Evolutionary conservation across 2,113 vertebrate genomes (phyloP), one percentile per base, ranked within the genome.

Genomic region (Poeciliopsis prolifica): DNA sequence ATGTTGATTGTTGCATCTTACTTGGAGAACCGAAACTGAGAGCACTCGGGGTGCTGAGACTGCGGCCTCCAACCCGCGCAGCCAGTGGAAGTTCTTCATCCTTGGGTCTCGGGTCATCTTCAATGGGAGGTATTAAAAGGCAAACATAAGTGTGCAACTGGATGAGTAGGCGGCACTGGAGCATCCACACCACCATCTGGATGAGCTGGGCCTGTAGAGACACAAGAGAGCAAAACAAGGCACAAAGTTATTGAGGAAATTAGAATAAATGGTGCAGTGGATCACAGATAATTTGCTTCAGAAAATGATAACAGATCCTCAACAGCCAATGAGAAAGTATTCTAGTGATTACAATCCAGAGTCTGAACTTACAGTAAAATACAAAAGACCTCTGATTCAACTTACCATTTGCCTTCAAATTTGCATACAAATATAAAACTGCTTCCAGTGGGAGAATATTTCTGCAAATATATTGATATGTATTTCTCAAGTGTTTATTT

Each of bases 101-200:
- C 30, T 87, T 94, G 5, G 74, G 64, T 40, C 62, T 89, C 1
- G 87, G 80, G 60, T 96, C 96, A 1, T 98, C 96, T 85, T 98
- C 96, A 0, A 92, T 93, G 0, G 97, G 97, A 0, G 97, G 95
- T 66, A 96, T 97, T 94, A 99, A 93, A 76, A 99, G 91, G 84
- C 98, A 98, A 26, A 96, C 97, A 0, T 97, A 99, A 0, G 98
- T 99, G 92, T 99, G 98, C 24, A 99, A 94, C 92, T 99, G 98
- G 75, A 98, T 95, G 12, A 99, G 95, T 13, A 98, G 95, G 24
- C 97, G 93, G 61, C 85, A 96, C 87, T 99, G 98, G 0, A 99
- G 96, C 97, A 99, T 96, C 98, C 98, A 99, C 67, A 98, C 96
- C 88, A 99, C 98, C 98, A 99, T 98, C 89, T 98, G 98, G 65